Base-by-base conservation (phyloP, 1,140 invertebrate species). In the Drosophila fuyamai region DNA sequence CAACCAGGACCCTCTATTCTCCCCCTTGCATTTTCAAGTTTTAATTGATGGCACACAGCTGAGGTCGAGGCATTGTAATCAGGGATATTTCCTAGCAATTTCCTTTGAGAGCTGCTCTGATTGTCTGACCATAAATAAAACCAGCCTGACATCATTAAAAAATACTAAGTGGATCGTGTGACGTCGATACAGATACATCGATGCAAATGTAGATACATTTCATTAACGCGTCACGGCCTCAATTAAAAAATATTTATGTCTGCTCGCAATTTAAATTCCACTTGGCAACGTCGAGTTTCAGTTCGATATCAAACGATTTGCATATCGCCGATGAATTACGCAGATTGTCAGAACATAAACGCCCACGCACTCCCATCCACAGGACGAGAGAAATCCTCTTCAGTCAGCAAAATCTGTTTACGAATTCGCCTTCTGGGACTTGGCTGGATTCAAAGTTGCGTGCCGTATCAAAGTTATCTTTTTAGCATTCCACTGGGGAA, bases 11-110 rank as follows among this genome's bases (percentile, higher is more conserved):
- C 38, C 47, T 14, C 16, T 35, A 54, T 43, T 41, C 35, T 60
- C 38, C 48, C 54, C 50, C 60, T 55, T 38, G 48, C 59, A 40
- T 36, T 53, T 35, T 51, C 65, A 82, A 86, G 59, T 86, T 86
- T 86, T 86, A 86, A 86, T 86, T 88, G 83, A 88, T 79, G 76
- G 55, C 79, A 48, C 79, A 46, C 67, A 86, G 71, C 79, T 79
- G 82, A 79, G 29, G 29, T 7, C 8, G 29, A 32, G 79, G 83
- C 79, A 48, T 66, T 51, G 32, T 50, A 50, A 56, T 46, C 50
- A 44, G n/a, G 41, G 48, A 48, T 14, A 3, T 61, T 44, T 48
- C 47, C 32, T 47, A 35, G 38, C 63, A 55, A 75, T 76, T 79
- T 83, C 67, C 70, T 61, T 60, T 53, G 74, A 40, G 67, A 54